Percentiles rank a stretch among this genome's conserved stretches.
These are phyloP conservation scores for Pogonocichla stellata DNA, from an alignment of 2,113 vertebrate genomes.

Conservation along the genomic window DNA sequence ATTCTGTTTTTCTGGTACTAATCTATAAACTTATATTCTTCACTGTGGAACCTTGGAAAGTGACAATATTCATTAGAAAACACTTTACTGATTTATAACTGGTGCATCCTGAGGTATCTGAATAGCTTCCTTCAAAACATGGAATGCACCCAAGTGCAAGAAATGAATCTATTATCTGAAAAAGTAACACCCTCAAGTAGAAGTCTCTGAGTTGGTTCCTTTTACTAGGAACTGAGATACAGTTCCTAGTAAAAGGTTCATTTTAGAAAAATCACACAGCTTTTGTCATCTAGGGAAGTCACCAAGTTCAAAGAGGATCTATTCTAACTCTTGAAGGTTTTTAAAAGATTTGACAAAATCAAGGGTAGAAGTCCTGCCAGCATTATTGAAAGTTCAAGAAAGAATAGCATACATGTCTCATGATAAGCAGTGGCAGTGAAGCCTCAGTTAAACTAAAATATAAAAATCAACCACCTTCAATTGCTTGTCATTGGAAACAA, in stretches of 20 bases:
- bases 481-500: not conserved
- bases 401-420: not conserved
- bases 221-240: too few species aligned
- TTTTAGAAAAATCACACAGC: not conserved
- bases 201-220: not conserved
- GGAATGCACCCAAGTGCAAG: not conserved
- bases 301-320: accelerated
- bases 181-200: not conserved
- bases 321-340: not conserved
- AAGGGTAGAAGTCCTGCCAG: not conserved
- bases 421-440: not conserved
- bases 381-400: not conserved
- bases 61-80: not conserved
- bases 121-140: not conserved
- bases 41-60: not conserved
- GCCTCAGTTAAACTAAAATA: not conserved
- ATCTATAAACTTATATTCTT: not conserved
- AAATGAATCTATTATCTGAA: not conserved
- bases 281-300: not conserved
- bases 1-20: not conserved
- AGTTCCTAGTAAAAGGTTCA: not conserved
- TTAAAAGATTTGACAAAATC: not conserved
- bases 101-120: not conserved
- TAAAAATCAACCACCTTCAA: not conserved
- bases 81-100: not conserved